Base-by-base conservation (phyloP, 2,797 vertebrate genomes). In the Carapus acus region DNA sequence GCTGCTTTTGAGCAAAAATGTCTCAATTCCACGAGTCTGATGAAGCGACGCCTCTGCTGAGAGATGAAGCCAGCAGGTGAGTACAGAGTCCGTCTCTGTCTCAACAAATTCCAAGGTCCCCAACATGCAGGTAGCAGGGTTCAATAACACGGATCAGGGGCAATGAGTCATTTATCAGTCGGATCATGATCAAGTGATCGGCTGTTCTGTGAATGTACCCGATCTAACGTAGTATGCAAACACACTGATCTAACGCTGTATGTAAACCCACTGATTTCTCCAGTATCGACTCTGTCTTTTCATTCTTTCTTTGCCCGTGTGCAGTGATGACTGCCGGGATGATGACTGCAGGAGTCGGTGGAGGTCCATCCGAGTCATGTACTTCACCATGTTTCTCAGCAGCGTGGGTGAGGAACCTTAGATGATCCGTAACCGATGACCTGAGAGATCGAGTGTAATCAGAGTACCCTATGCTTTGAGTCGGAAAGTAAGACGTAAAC, bases 311-410 rank as follows among this genome's bases (percentile, higher is more conserved):
- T 36, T 56, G 1, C 36, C 24, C 62, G 31, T 60, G 17, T 47
- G 3, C 67, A 92, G 93, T 42, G 73, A 58, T 58, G 82, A 76
- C 55, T 62, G 71, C 18, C 75, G 72, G 66, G 90, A 94, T 83
- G 90, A 80, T 3, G 78, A 86, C 22, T 88, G 87, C 29, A 90
- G 64, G 21, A 94, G 87, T 74, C 87, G 94, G 9, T 97, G 96
- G 96, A 80, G 89, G 77, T 98, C 95, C 6, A 93, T 99, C 75
- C 83, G 93, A 60, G 80, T 97, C 73, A 94, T 98, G 87, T 96
- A 99, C 72, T 90, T 99, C 50, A 99, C 96, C 2, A 98, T 98
- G 96, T 98, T 99, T 71, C 89, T 98, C 76, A 98, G 96, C 76
- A 99, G 94, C 69, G 84, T 99, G n/a, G 94, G 96, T 97, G 82